Conservation (phyloP, 1,140 invertebrate genomes). For the Archegozetes longisetosus region DNA sequence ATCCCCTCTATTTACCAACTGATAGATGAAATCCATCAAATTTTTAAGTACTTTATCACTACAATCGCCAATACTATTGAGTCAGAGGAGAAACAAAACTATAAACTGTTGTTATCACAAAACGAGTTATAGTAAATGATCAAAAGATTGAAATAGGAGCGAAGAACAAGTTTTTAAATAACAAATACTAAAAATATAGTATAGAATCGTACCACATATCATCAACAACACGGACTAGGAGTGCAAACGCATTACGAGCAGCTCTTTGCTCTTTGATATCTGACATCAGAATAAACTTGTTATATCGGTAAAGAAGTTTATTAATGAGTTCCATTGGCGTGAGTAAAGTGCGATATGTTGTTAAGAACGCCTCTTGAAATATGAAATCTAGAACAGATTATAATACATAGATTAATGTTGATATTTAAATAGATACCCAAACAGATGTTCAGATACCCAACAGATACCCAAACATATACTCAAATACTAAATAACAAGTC, state of each 20-base stretch:
- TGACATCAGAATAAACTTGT: conserved; percentile 47
- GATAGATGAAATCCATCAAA: conserved; percentile 73
- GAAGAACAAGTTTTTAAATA: neutral
- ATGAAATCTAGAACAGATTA: conserved; percentile 56
- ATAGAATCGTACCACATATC: conserved; percentile 65
- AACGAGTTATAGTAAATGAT: conserved; percentile 1
- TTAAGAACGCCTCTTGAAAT: conserved; percentile 92
- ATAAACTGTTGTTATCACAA: neutral
- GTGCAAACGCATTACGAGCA: conserved; percentile 65
- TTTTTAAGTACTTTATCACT: conserved; percentile 26
- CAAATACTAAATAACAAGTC: no score
- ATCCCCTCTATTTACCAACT: conserved; percentile 64
- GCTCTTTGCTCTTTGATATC: conserved; percentile 46
- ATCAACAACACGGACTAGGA: conserved; percentile 77
- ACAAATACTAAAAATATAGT: neutral
- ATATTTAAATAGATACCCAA: no score
- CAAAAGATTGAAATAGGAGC: conserved; percentile 4
- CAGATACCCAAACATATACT: no score
- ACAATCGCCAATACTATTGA: conserved; percentile 57
- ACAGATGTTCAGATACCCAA: no score
- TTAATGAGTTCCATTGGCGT: conserved; percentile 67
- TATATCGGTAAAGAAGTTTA: conserved; percentile 69
- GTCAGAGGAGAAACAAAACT: conserved; percentile 14
- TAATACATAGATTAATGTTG: no score
- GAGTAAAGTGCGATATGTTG: conserved; percentile 89